Percentiles rank a stretch among this genome's conserved stretches.
These are phyloP conservation scores for Slavum lentiscoides DNA, from an alignment of 2,888 invertebrate species.

Conservation along the genomic window DNA sequence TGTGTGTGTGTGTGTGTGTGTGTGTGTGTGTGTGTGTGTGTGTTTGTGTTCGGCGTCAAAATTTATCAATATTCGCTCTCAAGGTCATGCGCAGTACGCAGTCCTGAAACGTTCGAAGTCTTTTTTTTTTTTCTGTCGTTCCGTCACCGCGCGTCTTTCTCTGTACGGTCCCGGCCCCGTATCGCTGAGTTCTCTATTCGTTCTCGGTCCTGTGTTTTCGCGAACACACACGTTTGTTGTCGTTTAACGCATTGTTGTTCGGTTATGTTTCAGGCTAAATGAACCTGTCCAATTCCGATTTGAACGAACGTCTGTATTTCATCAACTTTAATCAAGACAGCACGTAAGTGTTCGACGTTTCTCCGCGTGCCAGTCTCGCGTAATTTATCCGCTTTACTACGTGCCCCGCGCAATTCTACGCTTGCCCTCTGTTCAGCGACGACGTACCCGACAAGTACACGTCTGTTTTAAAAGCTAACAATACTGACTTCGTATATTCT, in stretches of 20 bases:
- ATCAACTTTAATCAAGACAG: constrained; percentile 52
- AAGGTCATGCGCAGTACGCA: constrained; percentile 47
- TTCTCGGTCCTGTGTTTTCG: too few relatives aligned
- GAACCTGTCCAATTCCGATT: constrained; percentile 50
- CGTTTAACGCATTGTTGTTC: constrained; percentile 15
- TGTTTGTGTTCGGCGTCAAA: neutral
- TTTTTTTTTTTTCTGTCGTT: neutral
- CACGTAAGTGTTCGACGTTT: constrained; percentile 30
- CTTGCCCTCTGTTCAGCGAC: neutral
- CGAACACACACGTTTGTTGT: too few relatives aligned
- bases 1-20: neutral
- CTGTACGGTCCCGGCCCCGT: neutral
- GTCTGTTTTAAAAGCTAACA: neutral
- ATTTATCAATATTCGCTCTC: constrained; percentile 41
- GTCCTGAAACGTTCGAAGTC: neutral
- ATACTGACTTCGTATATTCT: neutral
- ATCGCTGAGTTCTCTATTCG: too few relatives aligned
- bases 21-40: neutral
- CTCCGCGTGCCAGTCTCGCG: neutral
- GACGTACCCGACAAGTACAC: neutral
- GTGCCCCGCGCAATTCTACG: neutral
- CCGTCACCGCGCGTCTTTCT: too few relatives aligned
- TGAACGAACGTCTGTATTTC: constrained; percentile 44
- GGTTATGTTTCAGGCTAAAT: constrained; percentile 48
- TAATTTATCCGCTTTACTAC: neutral